Evolutionary conservation across 2,888 invertebrate species (phyloP), one percentile per base, ranked within the genome.

Genomic region (Camptogramma bilineatum): DNA sequence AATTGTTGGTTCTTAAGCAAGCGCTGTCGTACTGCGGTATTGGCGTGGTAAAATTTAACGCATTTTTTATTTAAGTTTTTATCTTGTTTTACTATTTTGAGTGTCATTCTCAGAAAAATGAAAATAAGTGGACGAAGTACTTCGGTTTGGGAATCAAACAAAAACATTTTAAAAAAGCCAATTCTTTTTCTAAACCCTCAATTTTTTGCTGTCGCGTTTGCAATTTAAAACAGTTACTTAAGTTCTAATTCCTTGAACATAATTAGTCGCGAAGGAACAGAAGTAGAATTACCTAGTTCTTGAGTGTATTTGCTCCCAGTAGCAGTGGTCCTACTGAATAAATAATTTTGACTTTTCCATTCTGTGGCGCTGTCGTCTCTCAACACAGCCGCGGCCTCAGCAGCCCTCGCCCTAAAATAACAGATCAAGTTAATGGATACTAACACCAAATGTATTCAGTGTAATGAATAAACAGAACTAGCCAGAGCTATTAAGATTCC

Each of bases 381-480:
- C 34, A 13, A 2, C 34, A 4, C 34, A 4, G 13, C 34, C 4
- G 10, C 13, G 34, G 34, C 10, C 10, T 13, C 3, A 1, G 2
- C 13, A 39, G 13, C 34, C 13, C 13, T 13, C 13, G 10, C 34
- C 13, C 13, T 13, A 10, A 39, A 39, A 39, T 10, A 39, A 3
- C 34, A 13, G 13, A 39, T 39, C 34, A 39, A 39, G 13, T 44
- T 44, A 44, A 44, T 44, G 44, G 44, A 44, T 17, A 17, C n/a
- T 42, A 44, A 44, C 44, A 8, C 17, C 5, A 44, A 44, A 44
- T 39, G 13, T 39, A 44, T 44, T 44, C 44, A 44, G 44, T 44
- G 44, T 44, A 44, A 44, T 44, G 44, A 44, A 17, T 44, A 44
- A 44, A 44, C 17, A 44, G 44, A 44, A 44, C 44, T 44, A 44